These are phyloP conservation scores for Aphis gossypii DNA, from an alignment of 1,140 invertebrate species.

Conservation along the genomic window DNA sequence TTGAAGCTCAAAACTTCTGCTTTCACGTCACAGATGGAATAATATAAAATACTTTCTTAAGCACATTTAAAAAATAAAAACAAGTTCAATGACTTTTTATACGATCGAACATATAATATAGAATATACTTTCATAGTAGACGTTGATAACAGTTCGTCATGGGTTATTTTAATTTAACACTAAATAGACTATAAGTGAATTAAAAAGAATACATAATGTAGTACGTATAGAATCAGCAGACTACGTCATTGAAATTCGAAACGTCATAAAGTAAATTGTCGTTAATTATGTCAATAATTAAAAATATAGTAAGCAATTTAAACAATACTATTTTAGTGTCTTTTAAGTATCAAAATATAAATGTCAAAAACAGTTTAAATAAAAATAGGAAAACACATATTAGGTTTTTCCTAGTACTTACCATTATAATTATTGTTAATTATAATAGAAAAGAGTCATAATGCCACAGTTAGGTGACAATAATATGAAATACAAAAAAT, in stretches of 20 bases:
- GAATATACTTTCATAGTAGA: neutral
- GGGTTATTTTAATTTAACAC: neutral
- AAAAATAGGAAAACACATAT: neutral
- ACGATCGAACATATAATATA: neutral
- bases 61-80: neutral
- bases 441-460: neutral
- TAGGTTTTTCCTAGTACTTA: neutral
- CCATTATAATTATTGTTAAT: neutral
- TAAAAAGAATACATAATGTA: neutral
- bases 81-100: neutral
- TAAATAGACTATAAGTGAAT: too few relatives aligned
- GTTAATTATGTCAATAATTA: neutral
- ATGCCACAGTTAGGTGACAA: neutral
- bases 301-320: neutral
- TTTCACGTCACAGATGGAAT: neutral
- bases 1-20: too few relatives aligned
- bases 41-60: neutral
- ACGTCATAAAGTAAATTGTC: neutral
- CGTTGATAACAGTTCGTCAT: neutral
- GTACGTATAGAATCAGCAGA: neutral
- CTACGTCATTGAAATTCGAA: neutral
- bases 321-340: neutral
- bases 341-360: neutral
- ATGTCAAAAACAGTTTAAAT: neutral
- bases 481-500: neutral